Evolutionary conservation across 2,888 invertebrate genomes (phyloP).

Genomic region (Scaptomyza caliginosa): DNA sequence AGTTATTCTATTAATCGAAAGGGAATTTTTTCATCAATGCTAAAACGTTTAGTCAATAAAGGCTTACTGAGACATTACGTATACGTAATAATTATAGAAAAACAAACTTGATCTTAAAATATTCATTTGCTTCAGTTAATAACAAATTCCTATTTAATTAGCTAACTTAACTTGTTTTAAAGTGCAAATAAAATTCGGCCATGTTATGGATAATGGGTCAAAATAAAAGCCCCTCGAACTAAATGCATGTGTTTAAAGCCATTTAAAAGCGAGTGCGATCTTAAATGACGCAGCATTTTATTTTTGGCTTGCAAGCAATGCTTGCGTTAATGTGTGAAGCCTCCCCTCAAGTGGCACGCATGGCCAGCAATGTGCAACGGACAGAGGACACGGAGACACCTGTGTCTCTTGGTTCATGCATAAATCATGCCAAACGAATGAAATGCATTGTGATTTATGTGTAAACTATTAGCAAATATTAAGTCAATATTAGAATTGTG

Average conservation of each 20-base stretch:
- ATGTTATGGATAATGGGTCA: not conserved
- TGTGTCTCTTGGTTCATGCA: conserved; percentile 50
- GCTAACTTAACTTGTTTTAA: not conserved
- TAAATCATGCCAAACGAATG: conserved; percentile 64
- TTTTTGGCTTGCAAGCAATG: conserved; percentile 4
- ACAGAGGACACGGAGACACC: conserved; percentile 39
- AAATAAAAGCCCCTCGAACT: conserved; percentile 3
- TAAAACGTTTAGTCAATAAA: too few species aligned
- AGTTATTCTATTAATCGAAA: too few species aligned
- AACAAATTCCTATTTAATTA: not conserved
- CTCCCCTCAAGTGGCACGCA: conserved; percentile 25
- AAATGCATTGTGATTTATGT: conserved; percentile 57
- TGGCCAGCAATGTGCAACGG: conserved; percentile 1
- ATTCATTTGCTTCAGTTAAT: not conserved
- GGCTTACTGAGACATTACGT: too few species aligned
- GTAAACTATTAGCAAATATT: conserved; percentile 72
- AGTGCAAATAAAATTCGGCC: not conserved
- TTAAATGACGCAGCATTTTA: conserved; percentile 30
- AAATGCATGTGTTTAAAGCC: conserved; percentile 18
- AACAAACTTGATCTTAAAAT: too few species aligned
- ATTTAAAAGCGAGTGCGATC: not conserved
- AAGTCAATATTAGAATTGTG: conserved; percentile 68
- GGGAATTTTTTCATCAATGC: too few species aligned
- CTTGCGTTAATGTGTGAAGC: conserved; percentile 23
- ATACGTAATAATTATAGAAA: too few species aligned